Base-by-base conservation (phyloP, 2,797 vertebrate species). In the Malurus leucopterus region DNA sequence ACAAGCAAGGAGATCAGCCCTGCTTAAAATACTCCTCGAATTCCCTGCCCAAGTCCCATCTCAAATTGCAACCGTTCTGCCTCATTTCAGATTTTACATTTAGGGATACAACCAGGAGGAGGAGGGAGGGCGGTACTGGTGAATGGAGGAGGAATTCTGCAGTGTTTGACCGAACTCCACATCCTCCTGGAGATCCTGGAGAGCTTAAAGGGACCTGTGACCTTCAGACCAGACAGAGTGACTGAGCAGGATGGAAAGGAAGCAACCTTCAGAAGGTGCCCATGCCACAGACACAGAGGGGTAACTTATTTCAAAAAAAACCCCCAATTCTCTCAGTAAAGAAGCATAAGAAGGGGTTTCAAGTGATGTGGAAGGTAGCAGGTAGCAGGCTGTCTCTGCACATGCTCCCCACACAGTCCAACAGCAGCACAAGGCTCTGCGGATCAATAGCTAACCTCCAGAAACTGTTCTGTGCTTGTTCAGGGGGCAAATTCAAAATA, bases 1-100 rank as follows among this genome's bases (percentile, higher is more conserved):
- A 0, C 0, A 0, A 4, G 4, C 3, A 20, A 61, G 22, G 34
- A 51, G 30, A 53, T 34, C 1, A 0, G 32, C 22, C 9, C 34
- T 43, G 11, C 29, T 3, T 1, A 26, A 67, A 9, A 32, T 32
- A 49, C 2, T 17, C 29, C n/a, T 49, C 0, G 8, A 34, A 8
- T 19, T 59, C 59, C 53, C 55, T 67, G 26, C 8, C 1, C 27
- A 0, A 0, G 43, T 55, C 50, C 59, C 32, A 22, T 30, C 54
- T 74, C 16, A 49, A 65, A 18, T 0, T 0, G 0, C 38, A 32
- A 30, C 46, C 24, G 10, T 61, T 69, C 43, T 53, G 38, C 27
- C n/a, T 8, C 26, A 20, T 46, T 85, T 61, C 57, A 38, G 32
- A 59, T 17, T 32, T 51, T 12, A 22, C 26, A 8, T 49, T 57